phyloP scores from a whole-genome alignment of 2,888 invertebrate species.

The Agrenia bidenticulata region DNA sequence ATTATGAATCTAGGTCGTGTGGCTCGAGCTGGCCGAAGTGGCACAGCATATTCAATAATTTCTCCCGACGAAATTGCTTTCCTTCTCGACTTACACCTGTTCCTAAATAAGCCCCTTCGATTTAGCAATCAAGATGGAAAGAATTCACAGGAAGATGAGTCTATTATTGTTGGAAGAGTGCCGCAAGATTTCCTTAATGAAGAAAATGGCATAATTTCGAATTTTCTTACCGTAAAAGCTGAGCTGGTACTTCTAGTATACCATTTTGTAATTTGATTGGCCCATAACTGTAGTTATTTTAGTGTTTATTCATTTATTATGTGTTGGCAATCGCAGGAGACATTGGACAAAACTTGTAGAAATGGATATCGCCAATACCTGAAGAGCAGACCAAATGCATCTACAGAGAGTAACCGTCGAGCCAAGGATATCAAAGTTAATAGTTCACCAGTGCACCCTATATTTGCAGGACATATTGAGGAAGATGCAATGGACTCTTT shows the following conservation, averaged over 20 bases:
- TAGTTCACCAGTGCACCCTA: conserved; percentile 67
- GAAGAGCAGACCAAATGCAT: conserved; percentile 82
- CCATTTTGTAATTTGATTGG: neutral
- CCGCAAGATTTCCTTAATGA: conserved; percentile 82
- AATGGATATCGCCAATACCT: conserved; percentile 92
- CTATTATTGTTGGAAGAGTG: conserved; percentile 70
- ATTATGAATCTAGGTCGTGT: conserved; percentile 66
- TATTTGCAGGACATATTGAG: conserved; percentile 59
- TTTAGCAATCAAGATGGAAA: conserved; percentile 58
- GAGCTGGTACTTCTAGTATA: conserved; percentile 69
- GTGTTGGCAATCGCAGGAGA: conserved; percentile 58
- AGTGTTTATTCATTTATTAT: neutral
- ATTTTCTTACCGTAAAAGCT: conserved; percentile 70
- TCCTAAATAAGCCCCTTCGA: conserved; percentile 76
- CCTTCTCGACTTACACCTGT: conserved; percentile 90
- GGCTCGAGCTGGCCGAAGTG: conserved; percentile 89
- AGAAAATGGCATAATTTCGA: conserved; percentile 72
- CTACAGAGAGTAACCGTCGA: conserved; percentile 82
- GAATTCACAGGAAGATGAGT: conserved; percentile 55
- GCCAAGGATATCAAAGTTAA: conserved; percentile 69
- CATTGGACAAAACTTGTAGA: conserved; percentile 70
- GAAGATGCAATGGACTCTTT: conserved; percentile 60
- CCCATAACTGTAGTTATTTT: neutral
- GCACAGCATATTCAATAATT: conserved; percentile 87
- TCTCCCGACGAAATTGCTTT: conserved; percentile 88